Percentiles rank a stretch among this genome's conserved stretches.
These are phyloP conservation scores for Chrysocyon brachyurus DNA, from an alignment of 2,797 vertebrate species.

Conservation along the genomic window DNA sequence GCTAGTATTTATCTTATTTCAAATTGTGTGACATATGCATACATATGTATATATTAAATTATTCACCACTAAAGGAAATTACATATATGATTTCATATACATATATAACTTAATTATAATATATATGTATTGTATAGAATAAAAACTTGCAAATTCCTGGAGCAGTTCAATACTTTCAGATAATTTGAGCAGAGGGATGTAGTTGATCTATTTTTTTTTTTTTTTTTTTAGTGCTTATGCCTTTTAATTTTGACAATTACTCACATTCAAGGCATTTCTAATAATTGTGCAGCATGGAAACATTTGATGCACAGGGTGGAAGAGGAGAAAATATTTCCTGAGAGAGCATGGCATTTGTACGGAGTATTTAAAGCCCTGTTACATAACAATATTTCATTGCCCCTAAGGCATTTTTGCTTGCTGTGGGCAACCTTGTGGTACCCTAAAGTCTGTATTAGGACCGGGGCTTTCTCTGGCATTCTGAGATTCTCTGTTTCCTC, in stretches of 20 bases:
- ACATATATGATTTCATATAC: not conserved
- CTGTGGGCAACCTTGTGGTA: not conserved
- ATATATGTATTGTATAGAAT: not conserved
- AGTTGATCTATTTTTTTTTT: not conserved
- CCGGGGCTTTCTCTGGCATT: constrained; percentile 41
- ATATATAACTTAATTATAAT: not conserved
- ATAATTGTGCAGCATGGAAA: not conserved
- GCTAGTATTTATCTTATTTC: not conserved
- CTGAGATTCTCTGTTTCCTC: constrained; percentile 58
- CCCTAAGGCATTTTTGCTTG: not conserved
- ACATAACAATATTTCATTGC: not conserved
- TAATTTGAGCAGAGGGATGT: not conserved
- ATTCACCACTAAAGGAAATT: constrained; percentile 2
- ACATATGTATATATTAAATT: not conserved
- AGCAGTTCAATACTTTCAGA: constrained; percentile 3
- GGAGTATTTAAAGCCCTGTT: not conserved
- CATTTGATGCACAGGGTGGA: not conserved
- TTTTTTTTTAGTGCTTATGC: not conserved
- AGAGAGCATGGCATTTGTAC: not conserved
- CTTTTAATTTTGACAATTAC: not conserved
- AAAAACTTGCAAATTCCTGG: not conserved
- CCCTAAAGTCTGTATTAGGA: constrained; percentile 48
- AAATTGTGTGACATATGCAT: not conserved
- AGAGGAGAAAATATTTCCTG: not conserved
- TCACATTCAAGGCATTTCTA: not conserved